phyloP scores from a whole-genome alignment of 2,797 vertebrate species.

The Chromobotia macracanthus region DNA sequence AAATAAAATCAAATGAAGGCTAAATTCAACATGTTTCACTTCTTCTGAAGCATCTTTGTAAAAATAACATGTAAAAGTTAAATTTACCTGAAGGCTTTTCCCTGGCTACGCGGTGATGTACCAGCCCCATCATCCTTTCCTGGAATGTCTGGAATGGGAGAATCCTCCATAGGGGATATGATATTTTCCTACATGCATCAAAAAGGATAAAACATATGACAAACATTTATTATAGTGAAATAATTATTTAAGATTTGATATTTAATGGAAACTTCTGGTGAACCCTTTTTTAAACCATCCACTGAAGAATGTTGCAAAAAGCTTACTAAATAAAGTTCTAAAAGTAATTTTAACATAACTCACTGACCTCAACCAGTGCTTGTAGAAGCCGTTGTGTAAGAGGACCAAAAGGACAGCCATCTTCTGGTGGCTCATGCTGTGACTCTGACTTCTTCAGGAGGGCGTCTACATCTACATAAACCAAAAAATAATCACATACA shows the following conservation, averaged over 20 bases:
- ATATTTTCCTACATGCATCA: conserved; percentile 88
- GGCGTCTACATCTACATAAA: conserved; percentile 87
- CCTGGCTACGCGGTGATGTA: conserved; percentile 95
- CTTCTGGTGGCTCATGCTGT: conserved; percentile 94
- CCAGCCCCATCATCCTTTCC: conserved; percentile 93
- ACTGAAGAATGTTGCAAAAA: too few relatives aligned
- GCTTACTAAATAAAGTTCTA: too few relatives aligned
- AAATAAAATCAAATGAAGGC: too few relatives aligned
- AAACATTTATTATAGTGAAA: too few relatives aligned
- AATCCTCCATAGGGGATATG: conserved; percentile 98
- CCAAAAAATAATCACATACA: not conserved
- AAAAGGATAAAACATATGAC: not conserved
- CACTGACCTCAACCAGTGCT: conserved; percentile 92
- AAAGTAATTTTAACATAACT: not conserved
- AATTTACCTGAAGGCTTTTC: conserved; percentile 92
- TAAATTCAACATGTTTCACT: too few relatives aligned
- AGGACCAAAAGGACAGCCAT: conserved; percentile 94
- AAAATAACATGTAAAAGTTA: not conserved
- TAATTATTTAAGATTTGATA: too few relatives aligned
- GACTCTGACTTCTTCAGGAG: conserved; percentile 94
- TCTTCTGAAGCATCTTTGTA: too few relatives aligned
- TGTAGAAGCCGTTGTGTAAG: conserved; percentile 95
- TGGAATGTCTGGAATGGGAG: conserved; percentile 92
- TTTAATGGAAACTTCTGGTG: not conserved
- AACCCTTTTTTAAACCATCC: not conserved